A percentile compares a stretch with the other conserved stretches of the same genome.
Conservation (phyloP, 2,888 invertebrate genomes). For the Cynaeus angustus region DNA sequence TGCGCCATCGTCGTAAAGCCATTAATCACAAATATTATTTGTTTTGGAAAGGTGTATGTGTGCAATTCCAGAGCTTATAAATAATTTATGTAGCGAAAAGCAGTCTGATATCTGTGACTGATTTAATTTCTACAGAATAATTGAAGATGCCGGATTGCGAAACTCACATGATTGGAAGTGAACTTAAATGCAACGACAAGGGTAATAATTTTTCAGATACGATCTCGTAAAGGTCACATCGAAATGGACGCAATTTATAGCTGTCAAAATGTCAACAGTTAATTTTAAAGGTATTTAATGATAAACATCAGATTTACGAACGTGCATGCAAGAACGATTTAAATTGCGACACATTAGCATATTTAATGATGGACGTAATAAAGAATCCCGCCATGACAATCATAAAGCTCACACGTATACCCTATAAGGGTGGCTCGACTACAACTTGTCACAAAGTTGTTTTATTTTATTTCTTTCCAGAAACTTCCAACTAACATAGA, state of each 20-base stretch:
- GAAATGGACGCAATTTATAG: slow-evolving; percentile 54
- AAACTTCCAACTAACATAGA: slow-evolving; percentile 26
- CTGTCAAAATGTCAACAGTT: slow-evolving; percentile 55
- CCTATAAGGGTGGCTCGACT: background rate
- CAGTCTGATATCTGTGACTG: slow-evolving; percentile 27
- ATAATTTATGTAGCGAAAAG: slow-evolving; percentile 44
- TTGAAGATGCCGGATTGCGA: slow-evolving; percentile 37
- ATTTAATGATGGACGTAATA: slow-evolving; percentile 39
- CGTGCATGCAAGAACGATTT: slow-evolving; percentile 31
- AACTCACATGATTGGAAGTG: slow-evolving; percentile 20
- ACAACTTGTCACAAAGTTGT: slow-evolving; percentile 13
- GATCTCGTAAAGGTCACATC: slow-evolving; percentile 43
- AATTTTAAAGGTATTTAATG: slow-evolving; percentile 53
- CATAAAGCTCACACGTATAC: slow-evolving; percentile 3
- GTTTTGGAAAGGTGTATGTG: slow-evolving; percentile 38
- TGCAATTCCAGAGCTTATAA: slow-evolving; percentile 38
- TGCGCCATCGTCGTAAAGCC: background rate
- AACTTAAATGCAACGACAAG: slow-evolving; percentile 39
- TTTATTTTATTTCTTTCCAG: slow-evolving; percentile 33
- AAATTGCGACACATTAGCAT: slow-evolving; percentile 46
- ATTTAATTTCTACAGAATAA: slow-evolving; percentile 42
- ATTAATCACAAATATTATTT: slow-evolving; percentile 38
- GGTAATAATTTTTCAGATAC: slow-evolving; percentile 44
- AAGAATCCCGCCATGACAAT: slow-evolving; percentile 1
- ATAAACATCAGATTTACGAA: slow-evolving; percentile 52